Conservation (phyloP, 2,797 vertebrate genomes). For the Sparus aurata region DNA sequence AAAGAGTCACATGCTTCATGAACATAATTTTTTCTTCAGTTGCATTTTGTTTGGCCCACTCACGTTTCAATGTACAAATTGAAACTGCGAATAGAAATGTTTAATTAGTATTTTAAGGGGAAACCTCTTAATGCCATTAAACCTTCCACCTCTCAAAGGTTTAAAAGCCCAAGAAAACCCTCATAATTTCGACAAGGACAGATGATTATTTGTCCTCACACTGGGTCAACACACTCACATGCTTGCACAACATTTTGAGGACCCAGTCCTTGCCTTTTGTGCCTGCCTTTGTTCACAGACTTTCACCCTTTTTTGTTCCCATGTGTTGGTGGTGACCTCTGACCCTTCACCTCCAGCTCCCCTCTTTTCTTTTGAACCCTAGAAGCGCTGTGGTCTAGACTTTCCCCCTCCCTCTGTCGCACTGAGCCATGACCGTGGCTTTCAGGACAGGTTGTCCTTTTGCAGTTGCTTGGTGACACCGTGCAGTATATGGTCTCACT, state of each 20-base stretch:
- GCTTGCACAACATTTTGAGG: background rate
- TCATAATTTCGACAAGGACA: background rate
- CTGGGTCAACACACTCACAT: background rate
- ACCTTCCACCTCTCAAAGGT: background rate
- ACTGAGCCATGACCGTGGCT: slow-evolving; percentile 43
- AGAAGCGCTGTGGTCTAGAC: slow-evolving; percentile 63
- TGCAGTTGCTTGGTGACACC: slow-evolving; percentile 4
- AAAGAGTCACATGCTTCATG: too few species aligned
- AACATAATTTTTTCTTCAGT: too few species aligned
- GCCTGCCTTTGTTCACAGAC: slow-evolving; percentile 27
- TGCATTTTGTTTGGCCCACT: too few species aligned
- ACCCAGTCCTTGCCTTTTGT: slow-evolving; percentile 1
- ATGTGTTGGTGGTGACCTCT: slow-evolving; percentile 45
- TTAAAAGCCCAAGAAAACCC: background rate
- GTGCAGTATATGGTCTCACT: background rate
- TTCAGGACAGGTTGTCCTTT: slow-evolving; percentile 17
- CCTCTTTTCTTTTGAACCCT: slow-evolving; percentile 42
- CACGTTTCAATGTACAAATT: too few species aligned
- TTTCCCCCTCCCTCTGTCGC: slow-evolving; percentile 4
- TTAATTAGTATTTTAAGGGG: background rate
- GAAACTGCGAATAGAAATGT: background rate
- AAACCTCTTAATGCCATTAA: background rate
- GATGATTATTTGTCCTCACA: background rate
- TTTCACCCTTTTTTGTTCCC: slow-evolving; percentile 33
- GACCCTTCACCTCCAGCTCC: slow-evolving; percentile 60